phyloP scores from a whole-genome alignment of 2,113 vertebrate genomes.

The Hiodon tergisus region DNA sequence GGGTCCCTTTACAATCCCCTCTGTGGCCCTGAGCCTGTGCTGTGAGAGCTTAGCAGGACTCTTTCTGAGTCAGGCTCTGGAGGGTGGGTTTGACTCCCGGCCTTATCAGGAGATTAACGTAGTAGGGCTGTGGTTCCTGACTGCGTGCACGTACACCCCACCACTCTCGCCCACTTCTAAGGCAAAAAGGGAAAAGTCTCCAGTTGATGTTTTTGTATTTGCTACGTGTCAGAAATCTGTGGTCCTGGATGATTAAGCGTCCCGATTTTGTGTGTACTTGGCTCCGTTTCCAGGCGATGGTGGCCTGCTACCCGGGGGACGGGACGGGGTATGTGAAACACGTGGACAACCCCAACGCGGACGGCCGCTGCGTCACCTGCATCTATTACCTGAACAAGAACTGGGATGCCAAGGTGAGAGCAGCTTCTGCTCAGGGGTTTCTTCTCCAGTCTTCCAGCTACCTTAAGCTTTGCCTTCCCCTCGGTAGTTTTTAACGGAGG shows the following conservation, averaged over 20 bases:
- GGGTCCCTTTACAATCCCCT: background rate
- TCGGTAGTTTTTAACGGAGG: background rate
- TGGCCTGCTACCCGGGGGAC: conserved; percentile 84
- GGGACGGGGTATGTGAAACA: conserved; percentile 84
- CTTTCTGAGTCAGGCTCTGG: background rate
- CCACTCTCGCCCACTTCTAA: background rate
- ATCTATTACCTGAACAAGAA: conserved; percentile 90
- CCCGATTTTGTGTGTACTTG: conserved; percentile 5
- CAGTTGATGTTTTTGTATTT: too few relatives aligned
- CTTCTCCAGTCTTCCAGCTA: background rate
- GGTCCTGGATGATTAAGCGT: too few relatives aligned
- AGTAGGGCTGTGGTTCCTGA: background rate
- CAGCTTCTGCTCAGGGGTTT: background rate
- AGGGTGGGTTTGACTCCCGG: background rate
- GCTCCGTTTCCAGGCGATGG: conserved; percentile 71
- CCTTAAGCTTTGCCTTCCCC: background rate
- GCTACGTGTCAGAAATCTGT: too few relatives aligned
- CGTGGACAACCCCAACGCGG: conserved; percentile 82
- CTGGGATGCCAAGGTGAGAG: conserved; percentile 78
- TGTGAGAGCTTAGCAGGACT: background rate
- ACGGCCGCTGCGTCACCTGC: conserved; percentile 83
- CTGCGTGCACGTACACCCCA: conserved; percentile 7
- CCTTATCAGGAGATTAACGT: background rate
- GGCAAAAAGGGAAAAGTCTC: too few relatives aligned
- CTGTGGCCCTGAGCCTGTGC: background rate